Conservation (phyloP, 2,797 vertebrate genomes). For the Sparus aurata region DNA sequence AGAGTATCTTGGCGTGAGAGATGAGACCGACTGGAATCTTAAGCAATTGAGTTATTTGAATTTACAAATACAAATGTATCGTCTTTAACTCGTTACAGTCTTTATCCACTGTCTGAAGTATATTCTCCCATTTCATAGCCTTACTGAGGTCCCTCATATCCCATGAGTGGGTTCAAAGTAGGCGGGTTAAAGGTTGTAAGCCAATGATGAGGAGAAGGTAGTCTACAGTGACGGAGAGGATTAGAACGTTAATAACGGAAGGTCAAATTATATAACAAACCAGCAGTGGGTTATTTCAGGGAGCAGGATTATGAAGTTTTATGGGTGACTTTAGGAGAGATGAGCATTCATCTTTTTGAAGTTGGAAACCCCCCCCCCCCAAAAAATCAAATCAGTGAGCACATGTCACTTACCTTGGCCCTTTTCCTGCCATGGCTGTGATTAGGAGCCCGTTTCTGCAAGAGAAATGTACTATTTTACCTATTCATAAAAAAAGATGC, state of each 20-base stretch:
- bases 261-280: slow-evolving; percentile 32
- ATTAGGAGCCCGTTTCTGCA: slow-evolving; percentile 91
- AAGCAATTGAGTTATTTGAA: not conserved
- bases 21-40: not conserved
- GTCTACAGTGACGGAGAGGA: slow-evolving; percentile 47
- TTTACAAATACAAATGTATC: not conserved
- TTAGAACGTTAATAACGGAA: slow-evolving; percentile 42
- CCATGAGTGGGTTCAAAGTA: not conserved
- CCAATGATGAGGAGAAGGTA: slow-evolving; percentile 35
- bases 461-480: slow-evolving; percentile 28
- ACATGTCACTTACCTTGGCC: slow-evolving; percentile 90
- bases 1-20: not conserved
- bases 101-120: not conserved
- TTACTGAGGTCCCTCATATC: slow-evolving; percentile 17
- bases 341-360: not conserved
- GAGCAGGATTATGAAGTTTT: slow-evolving; percentile 14
- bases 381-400: not conserved
- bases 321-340: slow-evolving; percentile 17
- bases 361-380: too few relatives aligned
- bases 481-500: not conserved
- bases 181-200: slow-evolving; percentile 36
- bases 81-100: not conserved
- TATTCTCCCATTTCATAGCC: not conserved
- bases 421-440: slow-evolving; percentile 96
- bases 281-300: slow-evolving; percentile 10